phyloP scores from a whole-genome alignment of 2,797 vertebrate species.

The Ctenopoma kingsleyae region DNA sequence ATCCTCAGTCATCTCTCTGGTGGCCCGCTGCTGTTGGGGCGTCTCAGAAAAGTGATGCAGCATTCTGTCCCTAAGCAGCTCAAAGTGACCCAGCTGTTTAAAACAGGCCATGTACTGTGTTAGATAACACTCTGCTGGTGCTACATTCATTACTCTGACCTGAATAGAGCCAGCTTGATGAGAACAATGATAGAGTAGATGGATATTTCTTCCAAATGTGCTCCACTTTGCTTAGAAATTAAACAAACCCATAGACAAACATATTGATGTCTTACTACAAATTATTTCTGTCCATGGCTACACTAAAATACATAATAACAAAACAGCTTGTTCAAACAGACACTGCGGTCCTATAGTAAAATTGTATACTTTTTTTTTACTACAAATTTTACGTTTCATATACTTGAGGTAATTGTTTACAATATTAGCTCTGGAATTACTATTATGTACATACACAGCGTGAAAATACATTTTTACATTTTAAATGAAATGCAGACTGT shows the following conservation, averaged over 20 bases:
- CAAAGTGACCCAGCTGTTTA: conserved; percentile 81
- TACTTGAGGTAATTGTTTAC: neutral
- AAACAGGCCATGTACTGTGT: conserved; percentile 71
- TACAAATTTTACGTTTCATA: neutral
- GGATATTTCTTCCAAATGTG: conserved; percentile 15
- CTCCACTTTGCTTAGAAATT: conserved; percentile 17
- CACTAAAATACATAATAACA: neutral
- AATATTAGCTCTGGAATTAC: neutral
- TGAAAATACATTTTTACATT: no score
- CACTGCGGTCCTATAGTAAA: neutral
- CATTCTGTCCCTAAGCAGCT: conserved; percentile 65
- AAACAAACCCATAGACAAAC: conserved; percentile 2
- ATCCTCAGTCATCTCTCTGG: conserved; percentile 43
- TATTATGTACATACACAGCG: no score
- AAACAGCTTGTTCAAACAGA: neutral
- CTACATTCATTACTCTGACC: conserved; percentile 68
- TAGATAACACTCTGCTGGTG: conserved; percentile 70
- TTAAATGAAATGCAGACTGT: no score
- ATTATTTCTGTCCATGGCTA: neutral
- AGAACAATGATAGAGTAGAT: conserved; percentile 27
- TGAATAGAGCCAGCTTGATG: conserved; percentile 62
- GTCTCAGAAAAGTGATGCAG: conserved; percentile 64
- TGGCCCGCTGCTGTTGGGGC: conserved; percentile 42
- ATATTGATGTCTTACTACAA: neutral
- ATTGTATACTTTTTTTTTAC: no score